These are phyloP conservation scores for Lithodes maja DNA, from an alignment of 2,888 invertebrate species.

Conservation along the genomic window DNA sequence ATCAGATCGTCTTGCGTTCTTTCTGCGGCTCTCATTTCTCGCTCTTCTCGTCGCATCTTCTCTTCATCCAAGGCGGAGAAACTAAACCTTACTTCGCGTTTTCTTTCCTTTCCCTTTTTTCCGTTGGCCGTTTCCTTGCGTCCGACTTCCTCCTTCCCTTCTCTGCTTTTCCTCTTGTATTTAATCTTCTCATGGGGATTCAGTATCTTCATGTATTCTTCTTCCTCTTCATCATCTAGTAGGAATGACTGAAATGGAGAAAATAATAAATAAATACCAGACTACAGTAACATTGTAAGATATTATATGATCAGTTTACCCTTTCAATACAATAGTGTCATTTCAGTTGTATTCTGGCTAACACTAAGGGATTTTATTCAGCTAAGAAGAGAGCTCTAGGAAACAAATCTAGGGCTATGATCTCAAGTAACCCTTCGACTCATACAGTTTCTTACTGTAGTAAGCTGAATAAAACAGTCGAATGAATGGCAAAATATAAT, in stretches of 20 bases:
- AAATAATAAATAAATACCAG: neutral
- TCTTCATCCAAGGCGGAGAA: slow-evolving; percentile 1
- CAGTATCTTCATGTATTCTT: neutral
- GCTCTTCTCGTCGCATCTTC: neutral
- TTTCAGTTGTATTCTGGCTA: too few species aligned
- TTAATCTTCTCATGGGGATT: neutral
- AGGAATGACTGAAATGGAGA: neutral
- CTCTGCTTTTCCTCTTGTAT: neutral
- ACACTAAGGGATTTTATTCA: too few species aligned
- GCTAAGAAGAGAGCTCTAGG: too few species aligned
- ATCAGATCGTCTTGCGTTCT: neutral
- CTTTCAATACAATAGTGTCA: too few species aligned
- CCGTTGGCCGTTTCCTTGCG: neutral
- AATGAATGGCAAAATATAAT: too few species aligned
- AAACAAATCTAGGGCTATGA: too few species aligned
- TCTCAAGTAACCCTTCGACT: too few species aligned
- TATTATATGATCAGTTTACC: too few species aligned
- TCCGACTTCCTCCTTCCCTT: neutral
- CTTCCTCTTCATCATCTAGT: slow-evolving; percentile 8
- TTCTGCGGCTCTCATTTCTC: neutral
- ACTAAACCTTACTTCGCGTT: neutral
- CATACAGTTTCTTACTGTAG: too few species aligned
- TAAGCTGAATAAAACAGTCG: too few species aligned
- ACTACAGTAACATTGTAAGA: neutral
- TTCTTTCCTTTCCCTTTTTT: neutral